Conservation (phyloP, 2,888 invertebrate genomes). For the Crematogaster levior region DNA sequence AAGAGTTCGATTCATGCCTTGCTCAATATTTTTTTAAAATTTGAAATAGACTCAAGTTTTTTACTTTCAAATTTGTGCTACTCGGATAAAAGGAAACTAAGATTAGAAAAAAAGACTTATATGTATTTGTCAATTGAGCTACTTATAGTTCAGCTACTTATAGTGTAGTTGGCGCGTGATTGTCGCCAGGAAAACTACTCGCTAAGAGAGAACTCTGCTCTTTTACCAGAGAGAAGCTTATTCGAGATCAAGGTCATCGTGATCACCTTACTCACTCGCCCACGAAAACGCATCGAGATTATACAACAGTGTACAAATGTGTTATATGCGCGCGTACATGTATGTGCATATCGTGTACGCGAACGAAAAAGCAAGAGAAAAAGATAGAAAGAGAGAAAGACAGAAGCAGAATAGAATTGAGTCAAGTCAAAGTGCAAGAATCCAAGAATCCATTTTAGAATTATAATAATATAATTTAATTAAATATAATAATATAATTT, state of each 20-base stretch:
- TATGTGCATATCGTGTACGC: neutral
- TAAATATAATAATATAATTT: no score
- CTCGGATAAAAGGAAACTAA: neutral
- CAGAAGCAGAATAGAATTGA: neutral
- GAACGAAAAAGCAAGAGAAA: no score
- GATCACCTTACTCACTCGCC: constrained; percentile 46
- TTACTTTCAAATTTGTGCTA: no score
- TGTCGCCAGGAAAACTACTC: constrained; percentile 56
- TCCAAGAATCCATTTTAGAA: constrained; percentile 6
- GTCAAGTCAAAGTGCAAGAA: neutral
- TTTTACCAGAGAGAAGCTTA: constrained; percentile 52
- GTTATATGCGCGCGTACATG: neutral
- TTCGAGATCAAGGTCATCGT: constrained; percentile 73
- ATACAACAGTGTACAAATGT: constrained; percentile 42
- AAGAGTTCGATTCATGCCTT: no score
- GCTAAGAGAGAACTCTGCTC: constrained; percentile 21
- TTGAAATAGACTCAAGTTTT: no score
- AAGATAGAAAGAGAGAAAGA: neutral
- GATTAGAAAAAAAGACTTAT: neutral
- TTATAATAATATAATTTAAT: constrained; percentile 9
- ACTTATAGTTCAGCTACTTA: constrained; percentile 5
- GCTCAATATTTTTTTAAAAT: no score
- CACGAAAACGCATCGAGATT: constrained; percentile 34
- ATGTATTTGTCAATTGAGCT: neutral
- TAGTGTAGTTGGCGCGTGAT: constrained; percentile 5